A percentile compares a stretch with the other conserved stretches of the same genome.
Conservation (phyloP, 2,888 invertebrate species). For the Cryptocephalus moraei region DNA sequence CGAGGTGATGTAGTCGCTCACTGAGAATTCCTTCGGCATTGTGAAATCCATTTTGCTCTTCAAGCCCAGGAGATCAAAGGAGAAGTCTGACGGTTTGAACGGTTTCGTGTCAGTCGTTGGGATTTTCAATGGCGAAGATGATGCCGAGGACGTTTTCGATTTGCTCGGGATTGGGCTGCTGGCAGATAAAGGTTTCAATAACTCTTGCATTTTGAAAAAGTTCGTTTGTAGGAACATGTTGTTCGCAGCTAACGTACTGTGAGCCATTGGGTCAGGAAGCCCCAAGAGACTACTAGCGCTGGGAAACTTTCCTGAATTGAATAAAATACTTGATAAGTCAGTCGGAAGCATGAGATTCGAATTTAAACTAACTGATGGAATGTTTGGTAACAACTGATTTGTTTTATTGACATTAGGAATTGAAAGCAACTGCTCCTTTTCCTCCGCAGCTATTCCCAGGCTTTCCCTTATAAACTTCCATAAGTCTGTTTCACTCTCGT, state of each 20-base stretch:
- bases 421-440: conserved; percentile 51
- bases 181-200: conserved; percentile 48
- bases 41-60: conserved; percentile 42
- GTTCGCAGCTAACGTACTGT: conserved; percentile 63
- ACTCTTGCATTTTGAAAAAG: conserved; percentile 60
- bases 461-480: conserved; percentile 73
- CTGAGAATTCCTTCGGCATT: conserved; percentile 26
- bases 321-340: conserved; percentile 56
- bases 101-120: conserved; percentile 32
- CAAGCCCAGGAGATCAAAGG: conserved; percentile 33
- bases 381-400: conserved; percentile 27
- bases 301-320: conserved; percentile 56
- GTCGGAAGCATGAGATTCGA: conserved; percentile 54
- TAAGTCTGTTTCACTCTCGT: conserved; percentile 58
- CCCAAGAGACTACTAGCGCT: conserved; percentile 50
- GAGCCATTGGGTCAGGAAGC: conserved; percentile 67
- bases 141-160: conserved; percentile 9
- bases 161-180: conserved; percentile 42
- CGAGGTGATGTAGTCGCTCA: conserved; percentile 25
- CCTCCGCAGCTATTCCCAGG: conserved; percentile 63
- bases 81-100: conserved; percentile 42
- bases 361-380: conserved; percentile 39
- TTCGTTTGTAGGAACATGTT: conserved; percentile 62
- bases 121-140: conserved; percentile 28
- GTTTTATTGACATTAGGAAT: conserved; percentile 41